These are phyloP conservation scores for Teleogryllus occipitalis DNA, from an alignment of 1,140 invertebrate species.

Conservation along the genomic window DNA sequence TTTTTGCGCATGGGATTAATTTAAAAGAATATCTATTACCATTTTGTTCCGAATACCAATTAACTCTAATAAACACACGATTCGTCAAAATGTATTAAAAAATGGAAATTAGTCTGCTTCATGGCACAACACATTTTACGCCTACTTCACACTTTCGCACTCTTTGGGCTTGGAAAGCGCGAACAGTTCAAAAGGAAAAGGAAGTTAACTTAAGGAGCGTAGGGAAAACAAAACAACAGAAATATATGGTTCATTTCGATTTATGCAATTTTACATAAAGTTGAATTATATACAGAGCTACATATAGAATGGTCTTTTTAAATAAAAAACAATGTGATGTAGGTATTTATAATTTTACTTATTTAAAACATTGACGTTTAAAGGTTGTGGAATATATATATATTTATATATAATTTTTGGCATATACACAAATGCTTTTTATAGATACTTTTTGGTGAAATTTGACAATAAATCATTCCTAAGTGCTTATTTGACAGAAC, in stretches of 20 bases:
- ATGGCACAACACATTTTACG: too few species aligned
- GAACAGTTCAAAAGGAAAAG: too few species aligned
- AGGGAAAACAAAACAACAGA: neutral
- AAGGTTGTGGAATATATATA: slow-evolving; percentile 5
- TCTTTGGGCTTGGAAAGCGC: too few species aligned
- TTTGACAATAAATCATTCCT: slow-evolving; percentile 2
- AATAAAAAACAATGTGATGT: slow-evolving; percentile 6
- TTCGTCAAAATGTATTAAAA: too few species aligned
- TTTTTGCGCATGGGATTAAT: too few species aligned
- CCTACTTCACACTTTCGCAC: too few species aligned
- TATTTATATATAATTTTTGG: slow-evolving; percentile 6
- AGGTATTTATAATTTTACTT: slow-evolving; percentile 6
- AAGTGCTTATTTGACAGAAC: slow-evolving; percentile 4
- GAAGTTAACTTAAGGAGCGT: neutral
- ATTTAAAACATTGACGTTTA: neutral
- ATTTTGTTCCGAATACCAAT: too few species aligned
- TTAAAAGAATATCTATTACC: too few species aligned
- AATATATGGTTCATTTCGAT: slow-evolving; percentile 1
- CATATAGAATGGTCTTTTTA: slow-evolving; percentile 5
- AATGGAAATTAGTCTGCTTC: too few species aligned
- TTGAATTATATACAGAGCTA: slow-evolving; percentile 5
- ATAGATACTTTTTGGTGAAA: slow-evolving; percentile 5
- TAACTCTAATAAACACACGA: too few species aligned
- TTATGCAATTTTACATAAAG: slow-evolving; percentile 6
- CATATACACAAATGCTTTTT: slow-evolving; percentile 1